A percentile compares a stretch with the other conserved stretches of the same genome.
Evolutionary conservation across 1,140 invertebrate species (phyloP).

Genomic region (Drosophila melanogaster): DNA sequence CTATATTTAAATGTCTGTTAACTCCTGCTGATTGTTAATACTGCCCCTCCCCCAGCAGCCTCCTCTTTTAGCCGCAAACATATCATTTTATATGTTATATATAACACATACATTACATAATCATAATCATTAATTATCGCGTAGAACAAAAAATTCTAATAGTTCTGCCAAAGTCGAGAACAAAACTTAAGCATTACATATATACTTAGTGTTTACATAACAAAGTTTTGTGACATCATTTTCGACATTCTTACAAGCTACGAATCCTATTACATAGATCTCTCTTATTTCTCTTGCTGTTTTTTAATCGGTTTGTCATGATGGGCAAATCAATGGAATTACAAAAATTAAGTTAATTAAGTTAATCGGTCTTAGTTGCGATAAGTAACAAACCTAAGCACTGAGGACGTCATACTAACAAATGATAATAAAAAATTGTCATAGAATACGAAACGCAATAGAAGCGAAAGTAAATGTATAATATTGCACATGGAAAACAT

Average conservation of each 20-base stretch:
- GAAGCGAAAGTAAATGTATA: neutral
- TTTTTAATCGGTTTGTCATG: constrained; percentile 25
- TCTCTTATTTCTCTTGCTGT: neutral
- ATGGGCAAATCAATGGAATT: constrained; percentile 28
- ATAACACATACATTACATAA: constrained; percentile 25
- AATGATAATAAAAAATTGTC: constrained; percentile 29
- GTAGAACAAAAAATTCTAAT: constrained; percentile 28
- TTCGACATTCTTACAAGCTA: constrained; percentile 17
- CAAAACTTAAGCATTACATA: constrained; percentile 28
- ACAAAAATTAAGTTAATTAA: constrained; percentile 22
- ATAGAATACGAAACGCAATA: constrained; percentile 11
- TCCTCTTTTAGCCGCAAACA: constrained; percentile 32
- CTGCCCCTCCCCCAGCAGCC: constrained; percentile 25
- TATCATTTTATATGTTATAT: constrained; percentile 16
- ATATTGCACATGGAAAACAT: constrained; percentile 42
- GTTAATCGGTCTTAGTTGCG: constrained; percentile 21
- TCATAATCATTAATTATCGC: constrained; percentile 16
- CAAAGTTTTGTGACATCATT: constrained; percentile 42
- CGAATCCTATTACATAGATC: constrained; percentile 16
- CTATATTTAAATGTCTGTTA: constrained; percentile 9
- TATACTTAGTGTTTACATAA: constrained; percentile 43
- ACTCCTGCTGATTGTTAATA: constrained; percentile 31
- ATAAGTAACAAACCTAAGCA: constrained; percentile 49
- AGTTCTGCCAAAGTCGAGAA: constrained; percentile 8
- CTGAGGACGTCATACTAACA: constrained; percentile 32